A percentile compares a stretch with the other conserved stretches of the same genome.
phyloP scores from a whole-genome alignment of 1,140 invertebrate genomes.

The Formica exsecta region DNA sequence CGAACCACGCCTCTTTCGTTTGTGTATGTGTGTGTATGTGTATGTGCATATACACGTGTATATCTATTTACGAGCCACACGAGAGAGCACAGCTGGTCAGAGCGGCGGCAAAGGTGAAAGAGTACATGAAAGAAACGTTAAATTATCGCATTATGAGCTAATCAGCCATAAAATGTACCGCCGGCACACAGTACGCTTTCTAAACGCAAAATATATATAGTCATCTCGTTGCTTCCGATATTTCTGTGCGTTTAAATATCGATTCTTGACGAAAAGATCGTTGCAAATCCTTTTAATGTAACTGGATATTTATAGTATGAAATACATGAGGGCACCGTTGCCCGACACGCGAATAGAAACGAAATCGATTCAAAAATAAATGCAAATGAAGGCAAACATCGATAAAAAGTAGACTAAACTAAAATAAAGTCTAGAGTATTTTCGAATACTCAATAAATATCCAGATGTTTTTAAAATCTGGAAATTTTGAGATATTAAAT shows the following conservation, averaged over 20 bases:
- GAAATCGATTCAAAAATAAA: not conserved
- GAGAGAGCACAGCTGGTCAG: slow-evolving; percentile 71
- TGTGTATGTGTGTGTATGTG: not conserved
- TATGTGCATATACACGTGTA: not conserved
- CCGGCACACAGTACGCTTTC: slow-evolving; percentile 55
- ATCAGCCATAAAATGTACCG: slow-evolving; percentile 75
- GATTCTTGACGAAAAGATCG: not conserved
- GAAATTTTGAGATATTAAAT: not conserved
- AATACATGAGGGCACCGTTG: not conserved
- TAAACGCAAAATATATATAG: slow-evolving; percentile 56
- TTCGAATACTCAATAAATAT: not conserved
- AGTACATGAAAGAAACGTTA: slow-evolving; percentile 80
- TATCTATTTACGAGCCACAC: slow-evolving; percentile 46
- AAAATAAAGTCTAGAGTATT: not conserved
- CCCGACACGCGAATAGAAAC: not conserved
- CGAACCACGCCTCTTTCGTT: not conserved
- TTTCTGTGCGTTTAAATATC: not conserved
- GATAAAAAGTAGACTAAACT: not conserved
- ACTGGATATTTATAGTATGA: not conserved
- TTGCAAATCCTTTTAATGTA: slow-evolving; percentile 19
- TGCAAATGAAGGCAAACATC: not conserved
- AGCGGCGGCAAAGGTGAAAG: slow-evolving; percentile 75
- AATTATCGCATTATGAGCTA: slow-evolving; percentile 78
- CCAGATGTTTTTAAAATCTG: not conserved
- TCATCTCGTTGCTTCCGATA: slow-evolving; percentile 60